Conservation (phyloP, 2,888 invertebrate species). For the Diplazon laetatorius region DNA sequence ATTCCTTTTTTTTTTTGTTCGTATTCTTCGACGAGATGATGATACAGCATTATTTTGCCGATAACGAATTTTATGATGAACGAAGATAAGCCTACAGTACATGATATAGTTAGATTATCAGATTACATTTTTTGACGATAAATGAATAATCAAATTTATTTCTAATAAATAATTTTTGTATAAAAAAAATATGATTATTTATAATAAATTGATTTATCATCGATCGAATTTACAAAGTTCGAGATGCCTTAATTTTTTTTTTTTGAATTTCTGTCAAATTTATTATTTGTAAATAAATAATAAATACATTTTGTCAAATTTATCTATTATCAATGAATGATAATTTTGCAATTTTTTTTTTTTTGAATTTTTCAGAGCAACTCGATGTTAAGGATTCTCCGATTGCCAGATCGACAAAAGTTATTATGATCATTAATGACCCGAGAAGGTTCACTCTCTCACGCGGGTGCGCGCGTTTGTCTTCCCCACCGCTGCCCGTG, state of each 20-base stretch:
- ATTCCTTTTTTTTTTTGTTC: neutral
- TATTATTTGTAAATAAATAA: neutral
- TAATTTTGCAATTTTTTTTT: neutral
- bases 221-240: too few species aligned
- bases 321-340: too few species aligned
- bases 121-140: too few species aligned
- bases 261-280: too few species aligned
- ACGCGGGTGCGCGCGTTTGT: slow-evolving; percentile 75
- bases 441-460: slow-evolving; percentile 67
- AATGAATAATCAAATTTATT: neutral
- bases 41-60: slow-evolving; percentile 3
- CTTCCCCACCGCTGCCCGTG: slow-evolving; percentile 62
- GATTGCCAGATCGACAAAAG: slow-evolving; percentile 29
- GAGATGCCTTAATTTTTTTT: too few species aligned
- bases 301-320: neutral
- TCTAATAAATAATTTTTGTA: too few species aligned
- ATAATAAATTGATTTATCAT: too few species aligned
- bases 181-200: too few species aligned
- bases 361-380: slow-evolving; percentile 14
- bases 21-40: neutral
- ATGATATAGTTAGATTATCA: neutral
- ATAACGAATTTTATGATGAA: slow-evolving; percentile 20
- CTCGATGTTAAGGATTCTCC: slow-evolving; percentile 19
- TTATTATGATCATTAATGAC: slow-evolving; percentile 70
- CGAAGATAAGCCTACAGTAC: slow-evolving; percentile 26